Evolutionary conservation across 2,888 invertebrate genomes (phyloP), one percentile per base, ranked within the genome.

Genomic region (Piscicola geometra): DNA sequence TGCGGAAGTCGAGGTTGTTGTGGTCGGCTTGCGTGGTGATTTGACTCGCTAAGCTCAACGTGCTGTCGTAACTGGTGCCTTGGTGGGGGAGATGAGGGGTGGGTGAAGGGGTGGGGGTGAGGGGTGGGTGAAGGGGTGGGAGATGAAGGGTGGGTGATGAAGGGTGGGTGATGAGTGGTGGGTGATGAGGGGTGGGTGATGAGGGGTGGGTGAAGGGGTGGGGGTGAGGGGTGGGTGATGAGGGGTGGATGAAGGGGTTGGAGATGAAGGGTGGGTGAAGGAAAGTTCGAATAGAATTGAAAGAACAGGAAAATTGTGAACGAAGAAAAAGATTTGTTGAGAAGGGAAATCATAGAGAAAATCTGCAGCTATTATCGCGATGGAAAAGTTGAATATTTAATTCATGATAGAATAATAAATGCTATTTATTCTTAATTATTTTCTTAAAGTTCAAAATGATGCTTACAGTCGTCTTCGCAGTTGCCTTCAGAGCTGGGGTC

Each of bases 1-100:
- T 88, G 85, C 91, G 90, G 83, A 91, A 91, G 84, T 91, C 91
- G 68, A 90, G 87, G 81, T 89, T 89, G 81, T 89, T 88, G 79
- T 88, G 85, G 77, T 87, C 83, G 30, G 79, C 79, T 1, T 56
- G 68, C 12, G 33, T 47, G 30, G 83, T 83, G 56, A 80, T 77
- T 32, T 78, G 79, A 76, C 83, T 83, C 64, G 82, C 81, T 52
- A 82, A 77, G 78, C 84, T 84, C 71, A 82, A 79, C 47, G 79
- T 81, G 18, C 83, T 83, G 77, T 84, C 84, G 70, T 84, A 78
- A 25, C 84, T 84, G 35, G 82, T 81, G 18, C 83, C 84, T 84
- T 80, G 25, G n/a, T 15, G 21, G 67, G 28, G 3, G 41, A 12
- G 41, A 84, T 80, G 25, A 32, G 33, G 21, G 67, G 28, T 25